Base-by-base conservation (phyloP, 2,797 vertebrate genomes). In the Sebastes miniatus region DNA sequence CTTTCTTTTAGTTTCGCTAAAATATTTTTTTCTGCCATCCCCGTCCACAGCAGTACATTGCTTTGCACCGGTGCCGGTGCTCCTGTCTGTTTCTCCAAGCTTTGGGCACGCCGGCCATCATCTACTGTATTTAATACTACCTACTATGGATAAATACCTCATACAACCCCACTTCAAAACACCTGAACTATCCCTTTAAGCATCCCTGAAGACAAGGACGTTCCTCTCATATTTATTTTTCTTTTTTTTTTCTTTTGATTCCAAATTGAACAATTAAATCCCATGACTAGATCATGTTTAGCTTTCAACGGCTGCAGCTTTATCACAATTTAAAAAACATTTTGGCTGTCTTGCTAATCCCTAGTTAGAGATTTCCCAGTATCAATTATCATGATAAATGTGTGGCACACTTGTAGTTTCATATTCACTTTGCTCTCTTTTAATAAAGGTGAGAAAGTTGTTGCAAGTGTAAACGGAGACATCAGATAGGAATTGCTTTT, bases 21-120 rank as follows among this genome's bases (percentile, higher is more conserved):
- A 47, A 47, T 47, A 18, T 0, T 0, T 47, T 18, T 18, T 47
- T 47, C 43, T 47, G 43, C 43, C 0, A 0, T 47, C 43, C 16
- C 43, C 43, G 0, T 47, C 43, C 43, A 47, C 16, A 47, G 43
- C 43, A 47, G 43, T 47, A 47, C 16, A 47, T 47, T 0, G 43
- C 16, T 47, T 47, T 47, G 43, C 43, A 1, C 39, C 14, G 39
- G 39, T 43, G 43, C 16, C 14, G 14, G 14, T 47, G 43, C 43
- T 47, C 43, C 16, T 47, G 43, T 47, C 43, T 47, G 43, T 47
- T 43, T 43, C 39, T 43, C 39, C 39, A 43, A 12, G 4, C 34
- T 36, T 4, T 5, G 13, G 36, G 16, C 16, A 18, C 16, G 1
- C 43, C 16, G 16, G 3, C 43, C 1, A 1, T 47, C 43, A 47